phyloP scores from a whole-genome alignment of 2,888 invertebrate species.

The Neoascia interrupta region DNA sequence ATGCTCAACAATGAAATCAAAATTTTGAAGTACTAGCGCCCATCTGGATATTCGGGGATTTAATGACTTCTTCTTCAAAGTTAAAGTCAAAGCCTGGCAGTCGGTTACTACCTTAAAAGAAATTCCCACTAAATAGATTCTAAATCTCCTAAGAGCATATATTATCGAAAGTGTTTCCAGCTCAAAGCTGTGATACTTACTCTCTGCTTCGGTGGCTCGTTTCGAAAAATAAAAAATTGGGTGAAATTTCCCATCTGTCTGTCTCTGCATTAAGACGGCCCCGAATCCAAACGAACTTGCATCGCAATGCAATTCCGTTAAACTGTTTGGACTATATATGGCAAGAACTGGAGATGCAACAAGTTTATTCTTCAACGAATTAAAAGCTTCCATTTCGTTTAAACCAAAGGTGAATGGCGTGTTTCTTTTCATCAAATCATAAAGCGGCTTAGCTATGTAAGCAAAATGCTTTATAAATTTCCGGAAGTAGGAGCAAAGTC shows the following conservation, averaged over 20 bases:
- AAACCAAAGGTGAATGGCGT: slow-evolving; percentile 10
- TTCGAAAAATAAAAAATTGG: slow-evolving; percentile 73
- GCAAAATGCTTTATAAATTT: slow-evolving; percentile 70
- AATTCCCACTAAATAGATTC: slow-evolving; percentile 49
- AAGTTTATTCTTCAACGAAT: slow-evolving; percentile 38
- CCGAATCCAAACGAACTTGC: slow-evolving; percentile 71
- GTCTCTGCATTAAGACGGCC: slow-evolving; percentile 70
- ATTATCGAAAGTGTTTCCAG: slow-evolving; percentile 24
- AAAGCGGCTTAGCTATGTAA: slow-evolving; percentile 72
- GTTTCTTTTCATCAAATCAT: slow-evolving; percentile 66
- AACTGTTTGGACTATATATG: slow-evolving; percentile 70
- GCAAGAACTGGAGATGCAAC: slow-evolving; percentile 70
- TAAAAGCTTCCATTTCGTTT: slow-evolving; percentile 15
- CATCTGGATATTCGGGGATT: slow-evolving; percentile 65
- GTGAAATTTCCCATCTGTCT: slow-evolving; percentile 69
- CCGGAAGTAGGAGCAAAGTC: slow-evolving; percentile 40
- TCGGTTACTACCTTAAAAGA: slow-evolving; percentile 71
- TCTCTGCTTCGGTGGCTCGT: slow-evolving; percentile 70
- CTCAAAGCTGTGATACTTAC: slow-evolving; percentile 63
- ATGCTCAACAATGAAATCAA: slow-evolving; percentile 66
- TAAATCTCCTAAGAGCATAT: slow-evolving; percentile 15
- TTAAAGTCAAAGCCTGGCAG: slow-evolving; percentile 69
- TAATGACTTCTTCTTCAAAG: slow-evolving; percentile 62
- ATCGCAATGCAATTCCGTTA: slow-evolving; percentile 73
- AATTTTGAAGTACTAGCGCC: slow-evolving; percentile 67